Base-by-base conservation (phyloP, 1,140 invertebrate genomes). In the Calephelis virginiensis region DNA sequence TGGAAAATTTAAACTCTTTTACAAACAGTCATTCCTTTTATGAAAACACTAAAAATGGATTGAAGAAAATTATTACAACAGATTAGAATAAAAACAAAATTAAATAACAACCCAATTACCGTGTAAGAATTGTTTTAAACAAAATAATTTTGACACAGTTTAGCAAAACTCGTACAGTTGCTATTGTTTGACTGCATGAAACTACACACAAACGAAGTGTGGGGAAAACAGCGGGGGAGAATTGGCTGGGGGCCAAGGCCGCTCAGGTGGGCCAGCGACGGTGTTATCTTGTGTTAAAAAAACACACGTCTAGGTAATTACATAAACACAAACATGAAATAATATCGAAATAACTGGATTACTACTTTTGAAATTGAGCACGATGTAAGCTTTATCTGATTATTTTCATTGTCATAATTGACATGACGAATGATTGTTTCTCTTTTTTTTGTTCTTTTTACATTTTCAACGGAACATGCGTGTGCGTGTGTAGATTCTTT, bases 121-220 rank as follows among this genome's bases (percentile, higher is more conserved):
- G 49, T 63, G 46, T 56, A 67, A 53, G 28, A 28, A 28, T 28
- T 45, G 45, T 43, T 61, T 47, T 28, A 9, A n/a, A 12, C 7
- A 53, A 14, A 47, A 49, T 49, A 53, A 11, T 43, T 71, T 61
- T 61, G 67, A 64, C 67, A 62, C 37, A 17, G 17, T 53, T 53
- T 53, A 72, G 61, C 71, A 59, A 63, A 72, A 81, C 79, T 76
- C 69, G 77, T 81, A 81, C 78, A 77, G 83, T 83, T 84, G 69
- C 84, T 86, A 82, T 89, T 88, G 88, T 90, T 89, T 86, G 79
- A 81, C 85, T 83, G 82, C 76, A 74, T 81, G 71, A 77, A 86
- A 90, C 88, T 90, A 85, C 80, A 84, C 89, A 86, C 81, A 85
- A 83, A 87, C 82, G 79, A 66, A 73, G 74, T 71, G 74, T 76